phyloP scores from a whole-genome alignment of 2,888 invertebrate species.

The Conistra vaccinii region DNA sequence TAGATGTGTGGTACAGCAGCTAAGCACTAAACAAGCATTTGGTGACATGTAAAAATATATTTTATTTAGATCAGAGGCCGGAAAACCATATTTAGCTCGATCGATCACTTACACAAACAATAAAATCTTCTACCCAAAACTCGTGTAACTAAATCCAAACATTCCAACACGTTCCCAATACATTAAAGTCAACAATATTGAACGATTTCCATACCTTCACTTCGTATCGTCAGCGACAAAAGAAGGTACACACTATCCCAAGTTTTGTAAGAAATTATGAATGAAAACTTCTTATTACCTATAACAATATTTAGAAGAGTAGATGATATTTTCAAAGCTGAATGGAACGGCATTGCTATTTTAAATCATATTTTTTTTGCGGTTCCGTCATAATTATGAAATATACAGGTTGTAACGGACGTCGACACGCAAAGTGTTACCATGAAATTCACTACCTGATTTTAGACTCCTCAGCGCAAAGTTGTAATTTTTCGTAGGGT shows the following conservation, averaged over 20 bases:
- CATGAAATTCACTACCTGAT: not conserved
- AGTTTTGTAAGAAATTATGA: not conserved
- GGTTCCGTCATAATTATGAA: not conserved
- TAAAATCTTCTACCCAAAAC: not conserved
- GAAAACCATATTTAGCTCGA: not conserved
- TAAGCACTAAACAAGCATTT: too few species aligned
- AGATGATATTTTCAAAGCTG: not conserved
- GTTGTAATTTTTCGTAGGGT: not conserved
- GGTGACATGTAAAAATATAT: too few species aligned
- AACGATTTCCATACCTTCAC: conserved; percentile 44
- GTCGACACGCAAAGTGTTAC: too few species aligned
- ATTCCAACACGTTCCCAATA: conserved; percentile 13
- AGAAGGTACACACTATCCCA: not conserved
- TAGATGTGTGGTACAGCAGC: too few species aligned
- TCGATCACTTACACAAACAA: conserved; percentile 15
- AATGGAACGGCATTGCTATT: too few species aligned
- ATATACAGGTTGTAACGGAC: not conserved
- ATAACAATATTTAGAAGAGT: not conserved
- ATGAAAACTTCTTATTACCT: too few species aligned
- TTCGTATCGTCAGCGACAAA: not conserved
- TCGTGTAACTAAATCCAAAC: conserved; percentile 23
- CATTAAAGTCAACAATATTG: conserved; percentile 33
- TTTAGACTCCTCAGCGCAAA: too few species aligned
- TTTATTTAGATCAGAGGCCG: too few species aligned
- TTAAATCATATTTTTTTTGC: too few species aligned